A percentile compares a stretch with the other conserved stretches of the same genome.
Evolutionary conservation across 1,140 invertebrate species (phyloP).

Genomic region (Coenobita brevimanus): DNA sequence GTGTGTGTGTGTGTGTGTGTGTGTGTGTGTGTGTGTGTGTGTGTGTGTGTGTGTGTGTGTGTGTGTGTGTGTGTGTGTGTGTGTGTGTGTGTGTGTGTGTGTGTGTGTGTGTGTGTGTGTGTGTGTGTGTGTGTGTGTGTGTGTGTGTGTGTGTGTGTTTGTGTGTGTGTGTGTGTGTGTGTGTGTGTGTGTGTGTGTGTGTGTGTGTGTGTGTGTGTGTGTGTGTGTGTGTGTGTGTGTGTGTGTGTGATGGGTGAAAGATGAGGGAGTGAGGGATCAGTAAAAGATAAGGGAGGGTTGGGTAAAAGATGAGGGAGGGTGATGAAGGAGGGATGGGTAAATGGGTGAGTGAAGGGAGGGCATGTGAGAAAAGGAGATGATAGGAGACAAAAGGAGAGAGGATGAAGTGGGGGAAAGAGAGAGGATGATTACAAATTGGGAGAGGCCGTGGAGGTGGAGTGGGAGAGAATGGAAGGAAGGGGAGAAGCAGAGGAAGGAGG

Average conservation of each 20-base stretch:
- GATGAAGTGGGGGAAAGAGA: too few relatives aligned
- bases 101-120: neutral
- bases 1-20: too few relatives aligned
- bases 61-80: too few relatives aligned
- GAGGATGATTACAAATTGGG: too few relatives aligned
- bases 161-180: too few relatives aligned
- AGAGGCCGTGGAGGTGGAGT: too few relatives aligned
- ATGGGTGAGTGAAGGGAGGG: neutral
- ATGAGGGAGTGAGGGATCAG: neutral
- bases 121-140: conserved; percentile 33
- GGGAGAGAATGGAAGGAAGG: neutral
- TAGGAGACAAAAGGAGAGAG: neutral
- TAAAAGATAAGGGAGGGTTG: neutral
- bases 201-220: neutral
- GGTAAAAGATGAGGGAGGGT: neutral
- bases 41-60: too few relatives aligned
- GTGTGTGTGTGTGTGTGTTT: too few relatives aligned
- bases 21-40: too few relatives aligned
- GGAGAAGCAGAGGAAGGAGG: neutral
- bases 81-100: too few relatives aligned
- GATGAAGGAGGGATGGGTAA: neutral
- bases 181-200: neutral
- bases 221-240: neutral
- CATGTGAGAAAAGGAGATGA: neutral
- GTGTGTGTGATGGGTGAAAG: too few relatives aligned